phyloP scores from a whole-genome alignment of 92 coral and sea anemone genomes.

The Epizoanthus stellaris region DNA sequence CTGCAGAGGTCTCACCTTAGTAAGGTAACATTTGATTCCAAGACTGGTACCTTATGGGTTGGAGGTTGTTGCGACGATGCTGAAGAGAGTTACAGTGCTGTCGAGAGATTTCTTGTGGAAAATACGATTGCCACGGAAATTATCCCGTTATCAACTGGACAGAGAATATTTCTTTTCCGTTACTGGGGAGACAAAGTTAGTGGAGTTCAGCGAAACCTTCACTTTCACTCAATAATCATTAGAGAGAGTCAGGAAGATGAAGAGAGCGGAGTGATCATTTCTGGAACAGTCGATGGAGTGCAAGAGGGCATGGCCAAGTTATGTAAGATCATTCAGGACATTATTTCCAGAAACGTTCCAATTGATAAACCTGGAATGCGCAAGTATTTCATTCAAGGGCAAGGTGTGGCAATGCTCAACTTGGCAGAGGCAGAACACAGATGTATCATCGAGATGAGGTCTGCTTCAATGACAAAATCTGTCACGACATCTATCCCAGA shows the following conservation, averaged over 20 bases:
- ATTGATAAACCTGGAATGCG: slow-evolving; percentile 78
- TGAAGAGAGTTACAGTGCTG: slow-evolving; percentile 5
- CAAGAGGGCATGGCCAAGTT: slow-evolving; percentile 32
- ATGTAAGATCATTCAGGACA: slow-evolving; percentile 23
- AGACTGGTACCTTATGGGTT: slow-evolving; percentile 53
- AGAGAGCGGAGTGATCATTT: slow-evolving; percentile 45
- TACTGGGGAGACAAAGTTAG: slow-evolving; percentile 48
- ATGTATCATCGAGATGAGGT: slow-evolving; percentile 50
- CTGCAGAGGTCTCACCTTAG: slow-evolving; percentile 19
- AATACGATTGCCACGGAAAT: slow-evolving; percentile 65
- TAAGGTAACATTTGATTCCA: slow-evolving; percentile 31
- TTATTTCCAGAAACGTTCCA: slow-evolving; percentile 27
- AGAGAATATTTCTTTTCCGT: slow-evolving; percentile 45
- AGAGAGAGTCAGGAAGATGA: slow-evolving; percentile 30
- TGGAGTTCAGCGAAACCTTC: slow-evolving; percentile 32
- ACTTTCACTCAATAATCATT: slow-evolving; percentile 48
- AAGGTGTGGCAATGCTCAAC: slow-evolving; percentile 39
- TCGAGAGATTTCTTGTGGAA: slow-evolving; percentile 63
- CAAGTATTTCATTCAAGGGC: slow-evolving; percentile 42
- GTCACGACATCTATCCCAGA: background rate
- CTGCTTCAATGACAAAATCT: background rate
- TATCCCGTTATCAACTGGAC: slow-evolving; percentile 50
- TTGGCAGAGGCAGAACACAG: slow-evolving; percentile 45
- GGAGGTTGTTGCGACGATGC: slow-evolving; percentile 68
- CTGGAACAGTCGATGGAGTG: slow-evolving; percentile 78